Evolutionary conservation across 2,888 invertebrate genomes (phyloP), one percentile per base, ranked within the genome.

Genomic region (Lucinisca nassula): DNA sequence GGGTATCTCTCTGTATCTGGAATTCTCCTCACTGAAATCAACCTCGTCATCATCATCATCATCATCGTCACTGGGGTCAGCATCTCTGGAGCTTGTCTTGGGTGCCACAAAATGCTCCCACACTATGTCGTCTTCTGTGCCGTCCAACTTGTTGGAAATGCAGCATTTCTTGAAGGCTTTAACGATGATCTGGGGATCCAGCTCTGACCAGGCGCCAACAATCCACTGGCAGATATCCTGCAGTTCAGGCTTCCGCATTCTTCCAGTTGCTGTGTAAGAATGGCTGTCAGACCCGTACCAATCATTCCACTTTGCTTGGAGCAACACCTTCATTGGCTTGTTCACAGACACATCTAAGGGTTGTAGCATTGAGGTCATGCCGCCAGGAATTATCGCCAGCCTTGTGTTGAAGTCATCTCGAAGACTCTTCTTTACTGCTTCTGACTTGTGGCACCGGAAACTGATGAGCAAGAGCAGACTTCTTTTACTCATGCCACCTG

Each of bases 131-230:
- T 84, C 84, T 74, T 84, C 72, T 17, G 74, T 73, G n/a, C 83
- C 80, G 38, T 83, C 79, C 58, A 83, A 27, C 10, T 58, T 24
- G 35, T 79, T 87, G 14, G 80, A 76, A 6, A 76, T 87, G 14
- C 55, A 37, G 67, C 85, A 85, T 30, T 85, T 85, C 82, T 82
- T 78, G 61, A 85, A 82, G 17, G 77, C 27, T 1, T 38, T 37
- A 0, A 55, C 37, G 21, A 82, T 75, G 24, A 79, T 79, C 0
- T 30, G 17, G 21, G 58, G 72, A 38, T 67, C 55, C 8, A 87
- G 12, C 37, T 83, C 77, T n/a, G 24, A 10, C 80, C 83, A 83
- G 55, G 74, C 74, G 8, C 55, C 58, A 8, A 55, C 55, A 4
- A 80, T 55, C 73, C 80, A 72, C 21, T 49, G 2, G 75, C 81